phyloP scores from a whole-genome alignment of 2,797 vertebrate genomes.

The Clamator glandarius region DNA sequence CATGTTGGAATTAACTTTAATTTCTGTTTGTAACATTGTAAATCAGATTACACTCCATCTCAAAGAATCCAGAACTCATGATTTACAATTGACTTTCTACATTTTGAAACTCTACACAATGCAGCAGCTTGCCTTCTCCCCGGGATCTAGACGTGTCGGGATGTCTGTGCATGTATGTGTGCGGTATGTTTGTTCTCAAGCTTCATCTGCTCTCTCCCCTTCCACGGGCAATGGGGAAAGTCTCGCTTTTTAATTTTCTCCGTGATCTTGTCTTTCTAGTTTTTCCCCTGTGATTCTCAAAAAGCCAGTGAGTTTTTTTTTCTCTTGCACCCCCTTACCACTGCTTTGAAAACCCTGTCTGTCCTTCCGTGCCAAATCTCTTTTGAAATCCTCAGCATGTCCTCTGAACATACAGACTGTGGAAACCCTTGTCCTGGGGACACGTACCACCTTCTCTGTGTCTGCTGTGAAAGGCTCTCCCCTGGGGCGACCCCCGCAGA shows the following conservation, averaged over 20 bases:
- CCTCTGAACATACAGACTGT: accelerated
- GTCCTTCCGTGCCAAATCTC: not conserved
- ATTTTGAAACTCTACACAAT: not conserved
- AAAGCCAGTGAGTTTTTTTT: not conserved
- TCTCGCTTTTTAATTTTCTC: not conserved
- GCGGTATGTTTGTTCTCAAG: not conserved
- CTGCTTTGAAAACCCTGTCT: not conserved
- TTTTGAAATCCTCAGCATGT: not conserved
- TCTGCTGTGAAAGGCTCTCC: not conserved
- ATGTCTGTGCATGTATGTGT: not conserved
- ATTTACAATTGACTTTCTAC: constrained; percentile 31
- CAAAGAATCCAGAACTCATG: constrained; percentile 21
- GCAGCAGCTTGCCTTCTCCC: constrained; percentile 27
- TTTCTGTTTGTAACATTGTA: constrained; percentile 63
- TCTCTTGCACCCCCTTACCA: not conserved
- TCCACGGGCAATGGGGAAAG: not conserved
- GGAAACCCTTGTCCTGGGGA: not conserved
- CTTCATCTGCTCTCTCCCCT: not conserved
- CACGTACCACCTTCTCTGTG: not conserved
- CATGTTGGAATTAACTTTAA: constrained; percentile 51
- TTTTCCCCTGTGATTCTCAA: not conserved
- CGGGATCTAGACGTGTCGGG: not conserved
- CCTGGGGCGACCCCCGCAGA: not conserved
- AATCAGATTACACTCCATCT: constrained; percentile 60
- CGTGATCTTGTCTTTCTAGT: not conserved